Evolutionary conservation across 2,888 invertebrate species (phyloP), one percentile per base, ranked within the genome.

Genomic region (Seira ritae): DNA sequence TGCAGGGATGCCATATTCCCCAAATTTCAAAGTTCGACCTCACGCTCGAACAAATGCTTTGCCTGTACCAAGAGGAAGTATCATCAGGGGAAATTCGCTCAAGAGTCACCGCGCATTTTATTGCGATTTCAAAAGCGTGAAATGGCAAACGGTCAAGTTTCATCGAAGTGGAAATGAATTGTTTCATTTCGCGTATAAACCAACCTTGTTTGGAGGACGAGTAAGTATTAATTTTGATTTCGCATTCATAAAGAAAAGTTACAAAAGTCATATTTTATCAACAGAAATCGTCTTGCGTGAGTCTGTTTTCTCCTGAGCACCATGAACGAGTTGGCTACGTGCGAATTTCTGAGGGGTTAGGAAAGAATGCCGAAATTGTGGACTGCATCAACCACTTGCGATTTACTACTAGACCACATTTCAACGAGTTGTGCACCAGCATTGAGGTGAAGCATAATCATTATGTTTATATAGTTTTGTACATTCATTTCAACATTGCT

Each of bases 141-240:
- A 73, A 20, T 20, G 50, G 74, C 74, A 74, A 46, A 65, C 42
- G n/a, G 6, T 74, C 0, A 22, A 22, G 0, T 74, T 67, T 23
- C 2, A 50, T 8, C 67, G 42, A 23, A 66, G 50, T 17, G 42
- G 17, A 20, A 3, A n/a, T 1, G 74, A 74, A 20, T 42, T 74
- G 1, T 74, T 74, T 23, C 4, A 22, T 17, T 66, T 74, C 17
- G 1, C 22, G 0, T 70, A 70, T n/a, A 70, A 46, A 20, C 70
- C 70, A 8, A 42, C 46, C 2, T 31, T 31, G 15, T 70, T 17
- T 70, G 70, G 70, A 1, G 46, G 70, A 31, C 2, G 31, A 8
- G 31, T 31, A 31, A 31, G 31, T 31, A 8, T n/a, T n/a, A n/a
- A n/a, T n/a, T n/a, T n/a, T 31, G 31, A 31, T 31, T 31, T 31